A percentile compares a stretch with the other conserved stretches of the same genome.
These are phyloP conservation scores for Drosophila micromelanica DNA, from an alignment of 1,140 invertebrate species.

Conservation along the genomic window DNA sequence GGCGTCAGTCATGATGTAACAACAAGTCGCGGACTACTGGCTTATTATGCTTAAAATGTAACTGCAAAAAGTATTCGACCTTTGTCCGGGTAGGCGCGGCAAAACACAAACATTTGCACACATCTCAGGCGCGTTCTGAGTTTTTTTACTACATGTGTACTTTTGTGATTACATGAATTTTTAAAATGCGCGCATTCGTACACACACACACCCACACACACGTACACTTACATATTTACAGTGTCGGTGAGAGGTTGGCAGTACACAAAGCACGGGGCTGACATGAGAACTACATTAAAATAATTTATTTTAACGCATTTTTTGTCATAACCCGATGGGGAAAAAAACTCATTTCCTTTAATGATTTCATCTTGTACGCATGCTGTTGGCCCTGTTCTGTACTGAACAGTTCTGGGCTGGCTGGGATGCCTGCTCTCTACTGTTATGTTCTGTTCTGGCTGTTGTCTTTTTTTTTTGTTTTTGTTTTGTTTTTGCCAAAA, in stretches of 20 bases:
- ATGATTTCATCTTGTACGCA: constrained; percentile 82
- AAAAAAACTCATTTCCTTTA: constrained; percentile 82
- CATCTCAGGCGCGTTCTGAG: constrained; percentile 60
- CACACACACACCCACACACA: constrained; percentile 40
- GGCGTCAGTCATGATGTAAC: constrained; percentile 44
- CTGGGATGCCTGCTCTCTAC: constrained; percentile 9
- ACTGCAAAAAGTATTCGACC: constrained; percentile 14
- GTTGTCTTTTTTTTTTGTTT: constrained; percentile 3
- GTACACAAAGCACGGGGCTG: constrained; percentile 38
- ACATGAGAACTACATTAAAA: constrained; percentile 83
- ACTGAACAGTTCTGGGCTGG: constrained; percentile 4
- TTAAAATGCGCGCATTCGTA: constrained; percentile 71
- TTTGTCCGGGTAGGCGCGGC: constrained; percentile 44
- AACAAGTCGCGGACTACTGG: constrained; percentile 38
- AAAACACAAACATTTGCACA: constrained; percentile 64
- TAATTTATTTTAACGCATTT: constrained; percentile 83
- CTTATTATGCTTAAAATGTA: constrained; percentile 60
- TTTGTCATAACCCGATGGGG: constrained; percentile 83
- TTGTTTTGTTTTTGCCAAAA: constrained; percentile 24
- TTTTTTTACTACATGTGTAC: constrained; percentile 80
- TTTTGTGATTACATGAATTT: constrained; percentile 83
- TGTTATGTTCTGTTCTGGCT: constrained; percentile 32
- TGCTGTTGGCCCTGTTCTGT: constrained; percentile 47
- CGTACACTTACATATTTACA: constrained; percentile 15
- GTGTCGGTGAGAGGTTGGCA: neutral